phyloP scores from a whole-genome alignment of 2,113 vertebrate species.

The Salvelinus sp. region DNA sequence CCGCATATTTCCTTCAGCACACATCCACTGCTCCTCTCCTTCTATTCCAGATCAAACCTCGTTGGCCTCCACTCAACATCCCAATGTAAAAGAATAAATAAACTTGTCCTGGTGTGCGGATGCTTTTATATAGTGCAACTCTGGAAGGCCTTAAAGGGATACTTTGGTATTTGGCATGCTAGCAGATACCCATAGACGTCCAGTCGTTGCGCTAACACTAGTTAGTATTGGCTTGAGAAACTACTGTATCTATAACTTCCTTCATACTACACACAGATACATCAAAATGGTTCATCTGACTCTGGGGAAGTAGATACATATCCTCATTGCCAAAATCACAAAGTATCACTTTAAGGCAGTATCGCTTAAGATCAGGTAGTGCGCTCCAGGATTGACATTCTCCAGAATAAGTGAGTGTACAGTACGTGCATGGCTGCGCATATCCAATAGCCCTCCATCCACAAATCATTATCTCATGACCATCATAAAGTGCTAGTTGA shows the following conservation, averaged over 20 bases:
- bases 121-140: slow-evolving; percentile 1
- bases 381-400: neutral
- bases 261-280: too few relatives aligned
- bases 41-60: neutral
- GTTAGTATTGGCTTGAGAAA: too few relatives aligned
- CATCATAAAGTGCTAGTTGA: neutral
- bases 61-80: neutral
- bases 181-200: too few relatives aligned
- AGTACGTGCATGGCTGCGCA: neutral
- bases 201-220: too few relatives aligned
- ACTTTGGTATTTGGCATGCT: too few relatives aligned
- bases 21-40: neutral
- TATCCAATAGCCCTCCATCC: neutral
- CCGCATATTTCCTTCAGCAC: neutral
- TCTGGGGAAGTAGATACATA: too few relatives aligned
- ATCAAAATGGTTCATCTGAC: too few relatives aligned
- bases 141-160: neutral
- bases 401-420: neutral
- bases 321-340: too few relatives aligned
- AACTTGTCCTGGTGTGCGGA: neutral
- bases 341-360: too few relatives aligned
- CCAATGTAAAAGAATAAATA: neutral
- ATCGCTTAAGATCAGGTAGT: neutral
- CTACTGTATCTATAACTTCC: too few relatives aligned
- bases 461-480: neutral